These are phyloP conservation scores for Andrena trimmerana DNA, from an alignment of 2,888 invertebrate species.

Conservation along the genomic window DNA sequence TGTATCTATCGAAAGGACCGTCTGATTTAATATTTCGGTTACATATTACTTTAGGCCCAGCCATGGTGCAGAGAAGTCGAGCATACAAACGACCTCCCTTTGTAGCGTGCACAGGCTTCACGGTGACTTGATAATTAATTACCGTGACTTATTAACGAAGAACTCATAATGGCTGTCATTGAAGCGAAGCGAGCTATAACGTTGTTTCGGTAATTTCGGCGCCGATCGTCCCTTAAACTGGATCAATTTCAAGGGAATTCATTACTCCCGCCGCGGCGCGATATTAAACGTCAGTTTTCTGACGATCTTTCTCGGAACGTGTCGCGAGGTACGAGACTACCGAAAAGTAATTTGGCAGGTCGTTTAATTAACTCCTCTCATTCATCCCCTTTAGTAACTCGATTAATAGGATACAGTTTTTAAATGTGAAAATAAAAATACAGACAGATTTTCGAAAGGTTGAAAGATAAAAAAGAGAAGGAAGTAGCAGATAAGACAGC, in stretches of 20 bases:
- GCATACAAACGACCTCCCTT: not conserved
- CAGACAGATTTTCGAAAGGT: too few relatives aligned
- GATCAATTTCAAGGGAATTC: slow-evolving; percentile 17
- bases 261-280: slow-evolving; percentile 25
- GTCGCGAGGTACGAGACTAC: not conserved
- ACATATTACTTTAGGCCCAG: not conserved
- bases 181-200: not conserved
- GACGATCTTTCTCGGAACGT: not conserved
- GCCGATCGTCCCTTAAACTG: not conserved
- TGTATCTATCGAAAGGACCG: too few relatives aligned
- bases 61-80: not conserved
- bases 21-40: too few relatives aligned
- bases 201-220: slow-evolving; percentile 6
- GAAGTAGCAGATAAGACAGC: too few relatives aligned
- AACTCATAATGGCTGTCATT: not conserved
- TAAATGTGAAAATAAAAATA: not conserved
- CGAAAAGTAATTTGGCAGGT: slow-evolving; percentile 22
- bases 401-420: not conserved
- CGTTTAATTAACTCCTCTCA: not conserved
- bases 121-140: slow-evolving; percentile 50
- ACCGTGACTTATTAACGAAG: slow-evolving; percentile 39
- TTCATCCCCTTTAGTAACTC: not conserved
- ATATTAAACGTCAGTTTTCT: not conserved
- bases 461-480: too few relatives aligned
- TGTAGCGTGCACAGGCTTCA: not conserved